These are phyloP conservation scores for Drosophila subsilvestris DNA, from an alignment of 2,888 invertebrate genomes.

Conservation along the genomic window DNA sequence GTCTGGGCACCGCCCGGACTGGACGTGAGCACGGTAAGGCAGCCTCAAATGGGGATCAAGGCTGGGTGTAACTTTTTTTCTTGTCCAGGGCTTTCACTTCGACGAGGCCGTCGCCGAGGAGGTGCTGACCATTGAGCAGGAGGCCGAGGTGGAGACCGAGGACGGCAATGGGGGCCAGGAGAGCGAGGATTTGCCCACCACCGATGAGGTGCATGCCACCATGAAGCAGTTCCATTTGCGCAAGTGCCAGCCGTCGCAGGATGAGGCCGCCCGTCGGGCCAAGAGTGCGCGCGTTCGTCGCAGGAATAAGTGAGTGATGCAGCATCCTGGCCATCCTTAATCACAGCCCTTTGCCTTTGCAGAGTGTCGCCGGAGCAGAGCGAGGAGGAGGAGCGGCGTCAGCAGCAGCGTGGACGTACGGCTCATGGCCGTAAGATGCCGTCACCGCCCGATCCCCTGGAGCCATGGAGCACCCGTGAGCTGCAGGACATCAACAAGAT, in stretches of 20 bases:
- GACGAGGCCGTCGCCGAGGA: slow-evolving; percentile 78
- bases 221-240: slow-evolving; percentile 84
- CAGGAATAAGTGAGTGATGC: slow-evolving; percentile 73
- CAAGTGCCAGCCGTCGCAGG: slow-evolving; percentile 80
- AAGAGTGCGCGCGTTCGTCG: slow-evolving; percentile 81
- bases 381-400: slow-evolving; percentile 63
- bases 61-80: neutral
- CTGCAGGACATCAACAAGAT: slow-evolving; percentile 90
- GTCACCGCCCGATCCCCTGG: slow-evolving; percentile 87
- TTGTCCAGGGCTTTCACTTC: slow-evolving; percentile 70
- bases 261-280: slow-evolving; percentile 76
- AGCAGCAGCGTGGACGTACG: slow-evolving; percentile 67
- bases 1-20: slow-evolving; percentile 72
- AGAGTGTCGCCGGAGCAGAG: slow-evolving; percentile 81
- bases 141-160: slow-evolving; percentile 81
- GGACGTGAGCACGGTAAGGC: slow-evolving; percentile 62
- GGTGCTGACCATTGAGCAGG: slow-evolving; percentile 78
- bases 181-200: slow-evolving; percentile 81
- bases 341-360: neutral
- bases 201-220: slow-evolving; percentile 83
- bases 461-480: slow-evolving; percentile 90
- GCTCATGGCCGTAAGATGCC: slow-evolving; percentile 69
- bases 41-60: neutral
- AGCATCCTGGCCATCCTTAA: neutral
- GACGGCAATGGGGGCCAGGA: slow-evolving; percentile 67